Evolutionary conservation across 1,140 invertebrate genomes (phyloP).

Genomic region (Ceratosolen fusciceps): DNA sequence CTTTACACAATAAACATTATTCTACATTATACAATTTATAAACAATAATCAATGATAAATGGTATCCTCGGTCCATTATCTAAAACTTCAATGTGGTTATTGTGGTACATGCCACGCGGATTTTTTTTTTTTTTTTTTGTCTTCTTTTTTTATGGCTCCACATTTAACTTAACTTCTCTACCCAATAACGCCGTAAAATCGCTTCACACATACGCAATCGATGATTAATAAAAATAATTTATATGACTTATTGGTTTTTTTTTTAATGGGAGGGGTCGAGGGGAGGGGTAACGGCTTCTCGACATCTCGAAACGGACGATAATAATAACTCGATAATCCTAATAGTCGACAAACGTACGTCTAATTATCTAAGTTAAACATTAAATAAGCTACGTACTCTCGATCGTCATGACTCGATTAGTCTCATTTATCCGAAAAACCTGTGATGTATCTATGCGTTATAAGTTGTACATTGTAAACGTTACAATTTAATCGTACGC

Average conservation of each 20-base stretch:
- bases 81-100: slow-evolving; percentile 47
- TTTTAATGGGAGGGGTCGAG: background rate
- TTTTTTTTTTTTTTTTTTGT: background rate
- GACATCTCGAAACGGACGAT: too few species aligned
- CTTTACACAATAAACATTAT: slow-evolving; percentile 44
- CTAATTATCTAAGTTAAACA: background rate
- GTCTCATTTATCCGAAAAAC: slow-evolving; percentile 7
- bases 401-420: slow-evolving; percentile 16
- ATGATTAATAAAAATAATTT: slow-evolving; percentile 39
- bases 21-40: slow-evolving; percentile 51
- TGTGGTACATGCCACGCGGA: background rate
- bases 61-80: slow-evolving; percentile 27
- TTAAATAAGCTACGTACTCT: slow-evolving; percentile 18
- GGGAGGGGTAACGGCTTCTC: too few species aligned
- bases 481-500: slow-evolving; percentile 27
- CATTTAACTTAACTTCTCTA: background rate
- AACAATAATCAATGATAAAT: slow-evolving; percentile 46
- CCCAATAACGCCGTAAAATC: background rate
- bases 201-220: background rate
- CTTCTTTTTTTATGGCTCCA: too few species aligned
- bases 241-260: slow-evolving; percentile 30
- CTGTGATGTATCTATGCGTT: slow-evolving; percentile 42
- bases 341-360: too few species aligned
- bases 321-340: too few species aligned
- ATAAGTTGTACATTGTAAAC: slow-evolving; percentile 50